Evolutionary conservation across 2,888 invertebrate species (phyloP).

Genomic region (Ectemnius lituratus): DNA sequence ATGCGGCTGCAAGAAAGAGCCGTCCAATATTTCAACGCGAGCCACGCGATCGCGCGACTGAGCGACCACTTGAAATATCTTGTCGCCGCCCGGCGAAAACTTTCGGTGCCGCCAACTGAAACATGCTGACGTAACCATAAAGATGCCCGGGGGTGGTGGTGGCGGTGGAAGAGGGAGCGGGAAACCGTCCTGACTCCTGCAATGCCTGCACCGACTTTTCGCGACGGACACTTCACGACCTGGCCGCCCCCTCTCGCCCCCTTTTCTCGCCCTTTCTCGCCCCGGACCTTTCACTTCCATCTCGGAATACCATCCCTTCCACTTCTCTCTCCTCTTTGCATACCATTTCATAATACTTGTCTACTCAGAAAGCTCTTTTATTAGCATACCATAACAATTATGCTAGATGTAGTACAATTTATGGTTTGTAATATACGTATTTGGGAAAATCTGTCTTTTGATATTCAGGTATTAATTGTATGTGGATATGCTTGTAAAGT

Average conservation of each 20-base stretch:
- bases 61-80: conserved; percentile 78
- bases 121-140: conserved; percentile 78
- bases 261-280: too few relatives aligned
- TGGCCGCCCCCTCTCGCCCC: conserved; percentile 45
- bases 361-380: too few relatives aligned
- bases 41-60: conserved; percentile 63
- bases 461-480: too few relatives aligned
- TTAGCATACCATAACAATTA: too few relatives aligned
- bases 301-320: too few relatives aligned
- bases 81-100: conserved; percentile 75
- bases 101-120: conserved; percentile 76
- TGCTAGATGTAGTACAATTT: too few relatives aligned
- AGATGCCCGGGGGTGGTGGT: conserved; percentile 63
- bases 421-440: too few relatives aligned
- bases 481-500: too few relatives aligned
- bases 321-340: too few relatives aligned
- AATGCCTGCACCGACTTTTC: too few relatives aligned
- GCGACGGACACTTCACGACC: conserved; percentile 51
- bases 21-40: conserved; percentile 76
- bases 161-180: neutral
- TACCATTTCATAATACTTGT: too few relatives aligned
- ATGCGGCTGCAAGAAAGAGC: conserved; percentile 75
- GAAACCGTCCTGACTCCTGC: conserved; percentile 16
- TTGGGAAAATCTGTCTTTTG: neutral
- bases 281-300: too few relatives aligned